Evolutionary conservation across 2,888 invertebrate species (phyloP), one percentile per base, ranked within the genome.

Genomic region (Drosophila monieri): DNA sequence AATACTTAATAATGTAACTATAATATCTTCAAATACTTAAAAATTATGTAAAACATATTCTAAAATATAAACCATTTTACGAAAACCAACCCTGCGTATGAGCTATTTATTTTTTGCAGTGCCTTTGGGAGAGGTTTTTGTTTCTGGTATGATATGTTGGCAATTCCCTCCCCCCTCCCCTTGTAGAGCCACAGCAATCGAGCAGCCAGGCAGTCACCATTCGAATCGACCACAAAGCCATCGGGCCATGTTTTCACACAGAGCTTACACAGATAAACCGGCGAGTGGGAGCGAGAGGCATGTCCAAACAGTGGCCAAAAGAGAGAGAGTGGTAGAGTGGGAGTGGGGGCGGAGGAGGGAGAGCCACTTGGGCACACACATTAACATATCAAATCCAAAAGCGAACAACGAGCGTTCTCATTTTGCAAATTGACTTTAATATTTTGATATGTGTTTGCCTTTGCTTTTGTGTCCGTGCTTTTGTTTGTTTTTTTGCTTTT

Each of bases 201-300:
- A 37, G 43, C 53, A 60, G 59, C 58, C 56, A 57, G 54, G 46
- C 58, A 52, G 73, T 53, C 73, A 67, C 72, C 76, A 72, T 70
- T 76, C 43, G 43, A 43, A 43, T 43, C 78, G 77, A 88, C 89
- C 85, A 65, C 74, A 85, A 88, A 84, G 74, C 88, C 79, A 84
- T 85, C 84, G 89, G 85, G 84, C 87, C 88, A 89, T 85, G 89
- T 85, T 85, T 89, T 85, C 86, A 88, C 89, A 88, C 89, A 84
- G 88, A 81, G 81, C 81, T 81, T 81, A 81, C 87, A 81, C 74
- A 69, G 68, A 67, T 67, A 75, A 68, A 59, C 75, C 64, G 39
- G 68, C 49, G 61, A 61, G 41, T 9, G 18, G 21, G 14, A 15
- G 21, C 39, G 8, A 14, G 23, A 46, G 14, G n/a, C 35, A 35